Conservation (phyloP, 2,888 invertebrate species). For the Diabrotica balteata region DNA sequence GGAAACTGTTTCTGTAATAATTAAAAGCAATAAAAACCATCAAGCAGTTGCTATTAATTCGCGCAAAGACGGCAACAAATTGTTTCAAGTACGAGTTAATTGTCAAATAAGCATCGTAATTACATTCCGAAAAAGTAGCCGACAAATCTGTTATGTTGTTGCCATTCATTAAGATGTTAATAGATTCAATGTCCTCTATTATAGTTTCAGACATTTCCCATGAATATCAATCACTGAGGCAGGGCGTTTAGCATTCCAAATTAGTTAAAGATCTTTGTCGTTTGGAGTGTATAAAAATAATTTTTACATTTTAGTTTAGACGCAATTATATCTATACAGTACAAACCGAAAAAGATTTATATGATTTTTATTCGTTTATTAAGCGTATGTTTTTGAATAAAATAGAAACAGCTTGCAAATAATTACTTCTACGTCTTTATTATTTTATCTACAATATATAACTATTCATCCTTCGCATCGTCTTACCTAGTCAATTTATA, state of each 20-base stretch:
- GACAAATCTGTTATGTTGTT: constrained; percentile 12
- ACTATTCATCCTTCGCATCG: no score
- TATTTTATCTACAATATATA: no score
- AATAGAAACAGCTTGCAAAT: no score
- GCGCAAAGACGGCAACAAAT: constrained; percentile 1
- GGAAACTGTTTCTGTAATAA: no score
- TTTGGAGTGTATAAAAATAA: neutral
- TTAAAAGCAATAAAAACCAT: no score
- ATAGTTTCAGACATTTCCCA: constrained; percentile 1
- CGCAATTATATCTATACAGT: no score
- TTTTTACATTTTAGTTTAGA: neutral
- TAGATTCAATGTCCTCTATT: constrained; percentile 7
- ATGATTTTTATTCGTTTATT: no score
- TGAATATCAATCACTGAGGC: constrained; percentile 1
- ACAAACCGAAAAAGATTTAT: no score
- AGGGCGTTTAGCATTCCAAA: neutral
- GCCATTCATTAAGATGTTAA: constrained; percentile 2
- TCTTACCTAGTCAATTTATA: no score
- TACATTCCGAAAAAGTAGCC: constrained; percentile 14
- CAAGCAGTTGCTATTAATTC: constrained; percentile 14
- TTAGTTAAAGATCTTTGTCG: neutral
- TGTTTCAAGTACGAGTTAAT: constrained; percentile 19
- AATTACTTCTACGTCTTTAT: no score
- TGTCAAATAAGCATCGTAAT: constrained; percentile 6
- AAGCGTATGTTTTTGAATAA: no score